Conservation (phyloP, 1,140 invertebrate species). For the Pectinophora gossypiella region DNA sequence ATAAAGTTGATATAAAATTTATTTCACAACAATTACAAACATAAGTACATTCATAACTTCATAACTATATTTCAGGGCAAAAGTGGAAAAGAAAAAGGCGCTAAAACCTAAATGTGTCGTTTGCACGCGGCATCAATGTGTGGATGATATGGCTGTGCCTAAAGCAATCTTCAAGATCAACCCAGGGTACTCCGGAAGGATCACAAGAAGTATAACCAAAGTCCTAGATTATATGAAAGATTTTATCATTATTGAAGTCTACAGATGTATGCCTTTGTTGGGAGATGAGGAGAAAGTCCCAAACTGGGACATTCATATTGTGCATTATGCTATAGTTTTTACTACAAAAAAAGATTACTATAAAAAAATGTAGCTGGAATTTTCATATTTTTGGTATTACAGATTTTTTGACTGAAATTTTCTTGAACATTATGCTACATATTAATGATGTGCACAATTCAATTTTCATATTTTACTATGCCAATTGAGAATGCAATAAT, state of each 20-base stretch:
- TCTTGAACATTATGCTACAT: too few relatives aligned
- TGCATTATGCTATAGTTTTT: conserved; percentile 39
- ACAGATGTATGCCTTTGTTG: conserved; percentile 53
- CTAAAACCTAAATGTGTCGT: conserved; percentile 8
- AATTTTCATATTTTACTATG: too few relatives aligned
- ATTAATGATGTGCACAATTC: too few relatives aligned
- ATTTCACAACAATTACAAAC: conserved; percentile 52
- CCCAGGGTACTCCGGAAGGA: conserved; percentile 12
- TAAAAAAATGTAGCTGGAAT: too few relatives aligned
- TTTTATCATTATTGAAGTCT: conserved; percentile 43
- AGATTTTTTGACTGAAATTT: too few relatives aligned
- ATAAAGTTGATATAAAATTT: conserved; percentile 30
- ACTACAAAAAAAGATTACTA: not conserved
- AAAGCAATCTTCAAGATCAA: conserved; percentile 13
- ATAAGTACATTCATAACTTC: conserved; percentile 42
- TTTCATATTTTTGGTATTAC: too few relatives aligned
- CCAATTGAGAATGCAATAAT: too few relatives aligned
- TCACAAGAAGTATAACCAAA: conserved; percentile 38
- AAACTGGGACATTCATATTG: conserved; percentile 52
- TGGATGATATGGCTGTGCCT: conserved; percentile 9
- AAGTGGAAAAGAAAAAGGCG: conserved; percentile 8
- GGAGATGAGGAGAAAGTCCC: conserved; percentile 46
- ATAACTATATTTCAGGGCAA: conserved; percentile 26
- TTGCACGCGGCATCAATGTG: conserved; percentile 11
- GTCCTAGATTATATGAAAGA: conserved; percentile 26